Base-by-base conservation (phyloP, 2,797 vertebrate genomes). In the Kryptopterus vitreolus region DNA sequence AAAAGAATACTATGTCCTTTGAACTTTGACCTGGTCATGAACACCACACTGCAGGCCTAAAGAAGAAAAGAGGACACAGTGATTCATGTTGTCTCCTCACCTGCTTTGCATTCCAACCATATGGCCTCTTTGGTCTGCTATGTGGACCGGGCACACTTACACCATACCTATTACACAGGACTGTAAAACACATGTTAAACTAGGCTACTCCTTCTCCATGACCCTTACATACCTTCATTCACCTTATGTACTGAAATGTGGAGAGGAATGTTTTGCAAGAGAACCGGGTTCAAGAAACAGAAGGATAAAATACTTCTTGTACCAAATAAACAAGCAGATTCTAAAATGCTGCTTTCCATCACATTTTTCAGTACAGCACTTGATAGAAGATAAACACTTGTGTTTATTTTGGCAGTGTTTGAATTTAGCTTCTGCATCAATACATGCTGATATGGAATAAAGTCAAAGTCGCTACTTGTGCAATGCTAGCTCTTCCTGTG, bases 311-410 rank as follows among this genome's bases (percentile, higher is more conserved):
- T 43, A 15, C 55, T 4, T 82, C 62, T 58, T 33, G 71, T 78
- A 76, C 82, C 71, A 81, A 82, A 84, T 81, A 84, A 87, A 84
- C 78, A 84, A 78, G 66, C 78, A 65, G 38, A 70, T 59, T 78
- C 68, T 33, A 38, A 81, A 43, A 81, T 76, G 52, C 31, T 80
- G 79, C 77, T 84, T 83, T 80, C 50, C 46, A 57, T 82, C 75
- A 78, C 38, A 31, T 57, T 62, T 81, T 79, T 61, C 12, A 70
- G 15, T 31, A 52, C 24, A 69, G 31, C 63, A 82, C 35, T 73
- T 79, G 68, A 77, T 81, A 35, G 50, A 57, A 82, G 66, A 78
- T 48, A 81, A 74, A 61, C 73, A 35, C 43, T 48, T 65, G 55
- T 76, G 76, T 78, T 62, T 73, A 73, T 73, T 55, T 79, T 79